Evolutionary conservation across 1,140 invertebrate genomes (phyloP).

Genomic region (Pogonomyrmex barbatus): DNA sequence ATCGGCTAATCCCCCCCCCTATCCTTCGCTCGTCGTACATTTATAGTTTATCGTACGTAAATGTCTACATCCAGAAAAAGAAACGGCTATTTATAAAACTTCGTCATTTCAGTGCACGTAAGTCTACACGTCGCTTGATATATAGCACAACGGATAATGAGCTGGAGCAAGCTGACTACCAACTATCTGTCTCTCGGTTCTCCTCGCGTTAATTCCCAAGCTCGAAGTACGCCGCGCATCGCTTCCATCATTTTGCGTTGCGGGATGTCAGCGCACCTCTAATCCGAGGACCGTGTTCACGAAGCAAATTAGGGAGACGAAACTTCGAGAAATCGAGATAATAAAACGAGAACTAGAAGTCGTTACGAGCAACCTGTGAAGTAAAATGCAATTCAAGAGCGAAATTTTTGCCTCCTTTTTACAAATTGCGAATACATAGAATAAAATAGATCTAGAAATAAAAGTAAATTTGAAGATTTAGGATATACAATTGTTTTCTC

Average conservation of each 20-base stretch:
- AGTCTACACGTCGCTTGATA: constrained; percentile 24
- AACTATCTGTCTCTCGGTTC: constrained; percentile 5
- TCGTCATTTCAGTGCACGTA: constrained; percentile 22
- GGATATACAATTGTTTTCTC: not conserved
- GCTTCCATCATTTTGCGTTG: constrained; percentile 29
- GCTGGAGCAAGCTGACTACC: constrained; percentile 33
- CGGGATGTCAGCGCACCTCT: constrained; percentile 37
- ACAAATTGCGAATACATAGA: not conserved
- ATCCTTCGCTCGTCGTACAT: not conserved
- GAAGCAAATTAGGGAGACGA: constrained; percentile 58
- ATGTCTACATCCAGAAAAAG: constrained; percentile 42
- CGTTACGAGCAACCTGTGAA: not conserved
- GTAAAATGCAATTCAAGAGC: not conserved
- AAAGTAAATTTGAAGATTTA: not conserved
- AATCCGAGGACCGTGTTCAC: constrained; percentile 33
- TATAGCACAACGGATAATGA: constrained; percentile 56
- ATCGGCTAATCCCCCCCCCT: not conserved
- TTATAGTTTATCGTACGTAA: constrained; percentile 28
- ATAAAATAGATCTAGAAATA: not conserved
- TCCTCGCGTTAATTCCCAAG: constrained; percentile 28
- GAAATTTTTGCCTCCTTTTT: not conserved
- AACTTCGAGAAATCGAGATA: constrained; percentile 52
- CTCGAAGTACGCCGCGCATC: constrained; percentile 12
- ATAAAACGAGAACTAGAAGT: not conserved
- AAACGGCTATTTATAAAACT: constrained; percentile 36